Percentiles rank a stretch among this genome's conserved stretches.
These are phyloP conservation scores for Drosophila subsilvestris DNA, from an alignment of 2,888 invertebrate species.

Conservation along the genomic window DNA sequence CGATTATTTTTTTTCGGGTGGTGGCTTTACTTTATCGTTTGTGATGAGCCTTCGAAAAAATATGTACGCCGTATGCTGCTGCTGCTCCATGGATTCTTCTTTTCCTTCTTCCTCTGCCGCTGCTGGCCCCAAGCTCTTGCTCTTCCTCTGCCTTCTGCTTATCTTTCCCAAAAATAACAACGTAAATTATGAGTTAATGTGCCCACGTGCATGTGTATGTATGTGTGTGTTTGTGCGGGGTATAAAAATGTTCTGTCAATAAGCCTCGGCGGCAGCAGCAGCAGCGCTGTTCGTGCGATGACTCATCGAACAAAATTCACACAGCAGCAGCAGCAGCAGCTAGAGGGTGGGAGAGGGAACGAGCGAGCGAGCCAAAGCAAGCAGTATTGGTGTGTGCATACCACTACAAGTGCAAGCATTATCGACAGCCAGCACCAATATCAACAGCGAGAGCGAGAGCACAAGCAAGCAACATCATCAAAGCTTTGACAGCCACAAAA, in stretches of 20 bases:
- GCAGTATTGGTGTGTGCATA: constrained; percentile 45
- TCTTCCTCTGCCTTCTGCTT: constrained; percentile 37
- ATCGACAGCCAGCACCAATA: constrained; percentile 68
- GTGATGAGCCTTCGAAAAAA: constrained; percentile 40
- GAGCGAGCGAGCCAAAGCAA: constrained; percentile 38
- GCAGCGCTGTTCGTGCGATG: constrained; percentile 46
- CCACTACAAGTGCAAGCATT: constrained; percentile 45
- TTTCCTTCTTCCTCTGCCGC: constrained; percentile 17
- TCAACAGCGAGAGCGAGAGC: constrained; percentile 34
- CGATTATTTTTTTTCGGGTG: constrained; percentile 19
- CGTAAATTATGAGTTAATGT: constrained; percentile 79
- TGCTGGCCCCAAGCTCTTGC: not conserved
- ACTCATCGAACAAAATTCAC: constrained; percentile 63
- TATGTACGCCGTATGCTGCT: constrained; percentile 51
- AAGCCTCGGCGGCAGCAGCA: constrained; percentile 48
- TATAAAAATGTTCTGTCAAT: constrained; percentile 79
- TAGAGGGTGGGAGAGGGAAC: constrained; percentile 17
- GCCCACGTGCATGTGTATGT: constrained; percentile 38
- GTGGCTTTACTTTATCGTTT: constrained; percentile 23
- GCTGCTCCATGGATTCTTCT: constrained; percentile 29
- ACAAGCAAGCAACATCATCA: constrained; percentile 44
- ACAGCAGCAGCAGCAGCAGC: constrained; percentile 35
- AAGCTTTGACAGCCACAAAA: constrained; percentile 65
- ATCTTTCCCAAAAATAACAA: constrained; percentile 74
- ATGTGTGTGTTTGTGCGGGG: constrained; percentile 36